Evolutionary conservation across 2,888 invertebrate species (phyloP).

Genomic region (Actias luna): DNA sequence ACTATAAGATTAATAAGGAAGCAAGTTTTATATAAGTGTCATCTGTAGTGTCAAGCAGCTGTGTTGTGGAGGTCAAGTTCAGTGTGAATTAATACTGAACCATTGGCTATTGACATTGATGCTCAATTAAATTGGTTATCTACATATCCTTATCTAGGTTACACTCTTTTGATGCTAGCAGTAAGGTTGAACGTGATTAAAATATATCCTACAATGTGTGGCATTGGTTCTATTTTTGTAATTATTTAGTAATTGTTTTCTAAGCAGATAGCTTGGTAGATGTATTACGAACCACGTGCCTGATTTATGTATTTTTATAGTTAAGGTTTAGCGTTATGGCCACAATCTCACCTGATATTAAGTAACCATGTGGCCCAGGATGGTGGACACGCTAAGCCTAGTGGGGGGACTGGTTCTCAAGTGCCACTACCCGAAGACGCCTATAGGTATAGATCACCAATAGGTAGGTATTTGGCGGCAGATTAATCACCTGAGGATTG

Average conservation of each 20-base stretch:
- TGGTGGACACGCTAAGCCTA: no score
- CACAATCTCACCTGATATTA: no score
- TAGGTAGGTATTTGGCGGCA: no score
- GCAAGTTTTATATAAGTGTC: slow-evolving; percentile 20
- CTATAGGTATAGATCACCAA: no score
- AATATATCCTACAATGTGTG: slow-evolving; percentile 15
- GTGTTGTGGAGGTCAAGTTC: slow-evolving; percentile 40
- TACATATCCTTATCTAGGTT: slow-evolving; percentile 37
- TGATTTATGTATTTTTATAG: no score
- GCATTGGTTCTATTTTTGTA: neutral
- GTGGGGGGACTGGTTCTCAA: no score
- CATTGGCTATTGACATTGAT: slow-evolving; percentile 45
- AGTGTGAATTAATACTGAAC: slow-evolving; percentile 34
- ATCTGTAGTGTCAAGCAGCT: slow-evolving; percentile 22
- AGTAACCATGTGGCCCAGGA: no score
- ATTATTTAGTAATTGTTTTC: neutral
- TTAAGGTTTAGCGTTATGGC: no score
- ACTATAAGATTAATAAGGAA: slow-evolving; percentile 17
- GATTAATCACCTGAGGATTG: no score
- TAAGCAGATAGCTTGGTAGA: no score
- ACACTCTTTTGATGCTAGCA: slow-evolving; percentile 35
- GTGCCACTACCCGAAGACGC: no score
- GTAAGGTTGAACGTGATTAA: slow-evolving; percentile 33
- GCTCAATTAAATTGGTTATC: slow-evolving; percentile 44
- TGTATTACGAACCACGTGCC: no score